These are phyloP conservation scores for Tipula vernalis DNA, from an alignment of 2,888 invertebrate genomes.

Conservation along the genomic window DNA sequence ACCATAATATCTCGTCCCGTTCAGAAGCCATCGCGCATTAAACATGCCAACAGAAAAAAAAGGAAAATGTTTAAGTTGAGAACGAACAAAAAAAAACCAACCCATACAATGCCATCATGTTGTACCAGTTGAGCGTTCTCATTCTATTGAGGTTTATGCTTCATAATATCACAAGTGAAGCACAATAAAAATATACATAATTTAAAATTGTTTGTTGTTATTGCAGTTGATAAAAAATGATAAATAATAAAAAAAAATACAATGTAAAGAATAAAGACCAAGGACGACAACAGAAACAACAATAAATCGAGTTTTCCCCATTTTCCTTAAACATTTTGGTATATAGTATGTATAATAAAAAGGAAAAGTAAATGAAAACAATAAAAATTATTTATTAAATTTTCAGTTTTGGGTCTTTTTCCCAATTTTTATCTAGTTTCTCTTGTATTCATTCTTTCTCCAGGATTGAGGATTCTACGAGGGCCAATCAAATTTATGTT, in stretches of 20 bases:
- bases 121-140: neutral
- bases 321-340: neutral
- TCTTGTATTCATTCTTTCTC: neutral
- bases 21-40: neutral
- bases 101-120: neutral
- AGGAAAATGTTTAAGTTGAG: neutral
- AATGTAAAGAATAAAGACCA: neutral
- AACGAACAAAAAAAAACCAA: neutral
- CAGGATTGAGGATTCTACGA: neutral
- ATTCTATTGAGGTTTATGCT: neutral
- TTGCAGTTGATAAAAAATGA: neutral
- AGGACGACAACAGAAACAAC: neutral
- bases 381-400: neutral
- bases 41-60: neutral
- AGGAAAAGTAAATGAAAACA: neutral
- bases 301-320: neutral
- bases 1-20: neutral
- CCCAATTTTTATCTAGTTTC: neutral
- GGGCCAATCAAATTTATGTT: neutral
- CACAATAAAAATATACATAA: neutral
- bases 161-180: neutral
- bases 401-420: neutral
- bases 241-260: neutral
- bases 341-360: neutral
- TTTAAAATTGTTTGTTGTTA: neutral